A percentile compares a stretch with the other conserved stretches of the same genome.
Conservation (phyloP, 2,113 vertebrate species). For the Melierax canorus region DNA sequence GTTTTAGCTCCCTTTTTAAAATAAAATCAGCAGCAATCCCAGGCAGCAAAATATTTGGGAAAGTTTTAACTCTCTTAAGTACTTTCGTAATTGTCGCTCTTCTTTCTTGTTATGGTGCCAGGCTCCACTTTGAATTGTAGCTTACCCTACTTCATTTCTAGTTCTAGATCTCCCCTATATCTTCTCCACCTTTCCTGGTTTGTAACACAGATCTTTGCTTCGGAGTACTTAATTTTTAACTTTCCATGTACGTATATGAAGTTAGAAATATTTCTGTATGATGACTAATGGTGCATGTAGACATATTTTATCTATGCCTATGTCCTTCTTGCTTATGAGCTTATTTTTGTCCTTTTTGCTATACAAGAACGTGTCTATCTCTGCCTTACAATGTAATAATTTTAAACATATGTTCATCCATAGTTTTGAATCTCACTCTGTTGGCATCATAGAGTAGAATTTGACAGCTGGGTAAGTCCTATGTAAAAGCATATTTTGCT, state of each 20-base stretch:
- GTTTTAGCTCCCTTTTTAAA: neutral
- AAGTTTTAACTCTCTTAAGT: neutral
- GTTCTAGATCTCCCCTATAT: constrained; percentile 1
- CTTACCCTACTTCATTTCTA: neutral
- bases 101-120: neutral
- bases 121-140: neutral
- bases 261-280: constrained; percentile 12
- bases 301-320: neutral
- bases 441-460: neutral
- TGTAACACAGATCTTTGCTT: neutral
- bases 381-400: neutral
- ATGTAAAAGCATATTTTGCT: neutral
- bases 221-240: constrained; percentile 3
- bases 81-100: neutral
- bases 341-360: neutral
- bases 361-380: neutral
- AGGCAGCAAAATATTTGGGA: neutral
- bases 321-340: neutral
- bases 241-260: neutral
- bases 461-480: neutral
- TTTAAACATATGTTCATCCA: neutral
- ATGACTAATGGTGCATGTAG: neutral
- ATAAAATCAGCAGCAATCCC: neutral
- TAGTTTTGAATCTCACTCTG: neutral
- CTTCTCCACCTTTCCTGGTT: constrained; percentile 28